Base-by-base conservation (phyloP, 2,113 vertebrate genomes). In the Podarcis cretensis region DNA sequence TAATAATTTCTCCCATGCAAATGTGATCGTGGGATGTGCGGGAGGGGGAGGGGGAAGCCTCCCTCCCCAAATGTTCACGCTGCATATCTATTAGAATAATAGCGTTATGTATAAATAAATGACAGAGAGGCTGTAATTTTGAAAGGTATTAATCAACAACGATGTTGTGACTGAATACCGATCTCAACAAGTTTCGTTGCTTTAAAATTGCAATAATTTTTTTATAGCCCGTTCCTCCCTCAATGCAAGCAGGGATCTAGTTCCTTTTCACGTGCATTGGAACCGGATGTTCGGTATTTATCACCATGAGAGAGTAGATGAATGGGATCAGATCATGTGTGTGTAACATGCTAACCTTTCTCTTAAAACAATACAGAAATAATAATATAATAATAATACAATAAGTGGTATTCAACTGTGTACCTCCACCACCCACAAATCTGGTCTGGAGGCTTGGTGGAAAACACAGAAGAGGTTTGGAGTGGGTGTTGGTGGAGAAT, bases 1-100 rank as follows among this genome's bases (percentile, higher is more conserved):
- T 95, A 96, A 91, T 96, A 96, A 96, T 95, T 96, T 95, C 88
- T 95, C 90, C 94, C 69, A 92, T 93, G 95, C 95, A 95, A 96
- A 96, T 89, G 94, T 94, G 95, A 95, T 93, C 87, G 90, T 2
- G 83, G 74, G 79, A 91, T 54, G 48, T 54, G 9, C 2, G 10
- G 10, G 48, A 10, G 48, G 43, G 43, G 43, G 93, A 96, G 90
- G 95, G 93, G 95, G 32, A 92, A 88, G 95, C 95, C 91, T n/a
- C 88, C 74, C 81, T 69, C 25, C 16, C 66, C 6, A 57, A 77
- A 77, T 54, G 43, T 37, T 57, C 81, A 78, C n/a, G 74, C 40
- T 57, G 40, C 74, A 77, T 57, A 69, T 84, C 87, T 66, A 83
- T 75, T 74, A 89, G 87, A 83, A 83, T 89, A 89, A 84, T 95